These are phyloP conservation scores for Semnornis frantzii DNA, from an alignment of 2,113 vertebrate genomes.

Conservation along the genomic window DNA sequence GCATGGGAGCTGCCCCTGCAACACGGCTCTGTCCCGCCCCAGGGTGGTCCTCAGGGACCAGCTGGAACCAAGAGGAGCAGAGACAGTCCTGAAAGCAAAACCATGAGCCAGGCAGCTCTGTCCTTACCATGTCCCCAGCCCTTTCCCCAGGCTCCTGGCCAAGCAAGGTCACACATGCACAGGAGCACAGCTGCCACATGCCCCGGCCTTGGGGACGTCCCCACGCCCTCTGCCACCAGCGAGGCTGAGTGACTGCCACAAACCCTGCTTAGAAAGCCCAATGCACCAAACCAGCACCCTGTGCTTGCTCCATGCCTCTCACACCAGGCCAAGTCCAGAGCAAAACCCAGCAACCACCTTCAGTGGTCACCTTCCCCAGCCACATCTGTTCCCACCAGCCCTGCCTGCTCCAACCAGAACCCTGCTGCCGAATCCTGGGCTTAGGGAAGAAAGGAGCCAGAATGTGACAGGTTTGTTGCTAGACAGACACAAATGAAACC, in stretches of 20 bases:
- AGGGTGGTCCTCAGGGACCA: accelerated
- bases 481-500: background rate
- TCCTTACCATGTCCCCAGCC: accelerated
- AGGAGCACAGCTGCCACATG: background rate
- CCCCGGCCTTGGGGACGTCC: background rate
- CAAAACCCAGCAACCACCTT: background rate
- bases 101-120: accelerated
- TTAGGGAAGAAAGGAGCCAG: background rate
- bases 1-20: accelerated
- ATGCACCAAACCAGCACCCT: accelerated
- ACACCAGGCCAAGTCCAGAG: accelerated
- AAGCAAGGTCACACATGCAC: background rate
- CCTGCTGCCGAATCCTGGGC: background rate
- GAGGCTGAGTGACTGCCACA: accelerated
- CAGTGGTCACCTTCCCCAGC: background rate
- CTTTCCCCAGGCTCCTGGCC: accelerated
- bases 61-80: accelerated
- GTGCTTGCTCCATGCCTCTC: background rate
- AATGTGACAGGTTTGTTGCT: accelerated
- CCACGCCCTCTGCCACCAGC: accelerated
- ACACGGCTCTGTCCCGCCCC: accelerated
- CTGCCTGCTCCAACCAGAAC: background rate
- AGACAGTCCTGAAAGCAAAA: accelerated
- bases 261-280: background rate
- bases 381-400: background rate